Evolutionary conservation across 2,888 invertebrate species (phyloP).

Genomic region (Eurytoma californica): DNA sequence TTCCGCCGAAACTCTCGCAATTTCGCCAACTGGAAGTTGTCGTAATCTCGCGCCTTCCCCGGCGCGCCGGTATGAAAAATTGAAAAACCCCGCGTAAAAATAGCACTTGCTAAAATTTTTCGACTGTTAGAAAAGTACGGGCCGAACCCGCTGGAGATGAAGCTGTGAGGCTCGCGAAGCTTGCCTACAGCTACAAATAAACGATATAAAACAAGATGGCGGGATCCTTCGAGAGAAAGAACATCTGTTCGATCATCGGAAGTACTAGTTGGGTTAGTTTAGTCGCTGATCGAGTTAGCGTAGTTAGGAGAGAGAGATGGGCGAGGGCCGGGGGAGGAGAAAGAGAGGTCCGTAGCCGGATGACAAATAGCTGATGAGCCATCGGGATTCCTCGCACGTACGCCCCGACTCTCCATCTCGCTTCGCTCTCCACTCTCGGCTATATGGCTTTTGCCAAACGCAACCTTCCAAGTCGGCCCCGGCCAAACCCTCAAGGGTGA

Average conservation of each 20-base stretch:
- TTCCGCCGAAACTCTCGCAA: background rate
- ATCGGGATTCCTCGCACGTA: conserved; percentile 68
- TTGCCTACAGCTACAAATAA: background rate
- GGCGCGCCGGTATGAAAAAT: conserved; percentile 36
- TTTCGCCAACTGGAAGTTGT: background rate
- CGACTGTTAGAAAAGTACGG: background rate
- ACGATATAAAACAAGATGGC: background rate
- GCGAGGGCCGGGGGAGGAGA: conserved; percentile 5
- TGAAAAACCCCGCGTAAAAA: conserved; percentile 42
- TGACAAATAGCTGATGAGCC: conserved; percentile 70
- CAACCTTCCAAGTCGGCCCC: conserved; percentile 55
- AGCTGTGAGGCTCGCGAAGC: conserved; percentile 14
- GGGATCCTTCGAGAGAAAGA: conserved; percentile 43
- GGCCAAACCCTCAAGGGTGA: conserved; percentile 64
- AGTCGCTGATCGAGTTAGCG: conserved; percentile 68
- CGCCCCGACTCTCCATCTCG: conserved; percentile 46
- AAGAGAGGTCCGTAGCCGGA: conserved; percentile 53
- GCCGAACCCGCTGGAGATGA: conserved; percentile 10
- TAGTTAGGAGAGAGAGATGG: conserved; percentile 59
- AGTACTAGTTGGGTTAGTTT: conserved; percentile 67
- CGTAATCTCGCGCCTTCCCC: background rate
- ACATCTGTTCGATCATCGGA: conserved; percentile 65
- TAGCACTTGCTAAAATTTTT: conserved; percentile 31
- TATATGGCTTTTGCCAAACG: conserved; percentile 59
- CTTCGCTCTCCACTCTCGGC: conserved; percentile 45